Conservation (phyloP, 2,797 vertebrate species). For the Calcarius lapponicus region DNA sequence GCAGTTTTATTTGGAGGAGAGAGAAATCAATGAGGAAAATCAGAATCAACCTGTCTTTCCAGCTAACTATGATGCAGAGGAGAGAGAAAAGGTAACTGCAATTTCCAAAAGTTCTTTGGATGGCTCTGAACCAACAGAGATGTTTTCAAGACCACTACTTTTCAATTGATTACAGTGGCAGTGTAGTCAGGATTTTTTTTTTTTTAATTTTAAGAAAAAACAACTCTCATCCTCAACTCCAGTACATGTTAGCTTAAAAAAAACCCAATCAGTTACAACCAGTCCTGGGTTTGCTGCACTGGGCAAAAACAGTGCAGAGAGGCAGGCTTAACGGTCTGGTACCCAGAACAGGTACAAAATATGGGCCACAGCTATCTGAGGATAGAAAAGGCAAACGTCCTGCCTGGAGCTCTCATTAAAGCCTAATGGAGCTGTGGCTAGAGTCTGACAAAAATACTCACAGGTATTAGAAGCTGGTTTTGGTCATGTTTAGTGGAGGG, state of each 20-base stretch:
- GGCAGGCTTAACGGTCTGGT: not conserved
- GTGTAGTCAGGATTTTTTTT: not conserved
- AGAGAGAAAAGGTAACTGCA: conserved; percentile 89
- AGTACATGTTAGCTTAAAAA: not conserved
- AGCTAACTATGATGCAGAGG: conserved; percentile 84
- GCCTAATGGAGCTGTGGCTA: not conserved
- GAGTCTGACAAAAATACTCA: not conserved
- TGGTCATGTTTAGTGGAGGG: not conserved
- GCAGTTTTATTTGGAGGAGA: conserved; percentile 97
- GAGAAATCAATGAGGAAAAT: conserved; percentile 86
- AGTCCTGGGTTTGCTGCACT: not conserved
- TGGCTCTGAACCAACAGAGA: not conserved
- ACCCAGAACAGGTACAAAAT: not conserved
- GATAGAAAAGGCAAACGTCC: not conserved
- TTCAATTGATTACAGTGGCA: not conserved
- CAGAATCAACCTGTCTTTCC: conserved; percentile 85
- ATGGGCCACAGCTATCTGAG: not conserved
- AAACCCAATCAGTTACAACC: not conserved
- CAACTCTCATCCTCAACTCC: not conserved
- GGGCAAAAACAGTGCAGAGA: not conserved
- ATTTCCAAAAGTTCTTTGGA: not conserved
- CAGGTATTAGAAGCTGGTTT: not conserved
- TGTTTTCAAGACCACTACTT: not conserved
- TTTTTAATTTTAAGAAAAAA: not conserved
- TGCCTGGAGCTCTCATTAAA: not conserved